Evolutionary conservation across 2,113 vertebrate genomes (phyloP).

Genomic region (Harpagus bidentatus): DNA sequence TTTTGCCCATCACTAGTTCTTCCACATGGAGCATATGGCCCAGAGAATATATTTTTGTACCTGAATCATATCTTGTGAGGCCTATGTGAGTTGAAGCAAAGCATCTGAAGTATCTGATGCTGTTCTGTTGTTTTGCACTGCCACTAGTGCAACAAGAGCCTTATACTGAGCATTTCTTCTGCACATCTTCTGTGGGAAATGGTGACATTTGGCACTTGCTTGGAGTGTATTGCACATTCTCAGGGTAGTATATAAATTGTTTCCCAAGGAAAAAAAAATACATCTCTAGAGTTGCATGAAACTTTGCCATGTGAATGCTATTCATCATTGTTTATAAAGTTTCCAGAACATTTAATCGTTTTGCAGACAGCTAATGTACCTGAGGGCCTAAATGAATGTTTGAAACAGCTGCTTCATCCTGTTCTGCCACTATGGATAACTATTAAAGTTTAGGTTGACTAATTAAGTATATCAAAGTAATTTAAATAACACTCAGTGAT

Average conservation of each 20-base stretch:
- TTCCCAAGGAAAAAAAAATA: not conserved
- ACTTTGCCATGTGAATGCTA: not conserved
- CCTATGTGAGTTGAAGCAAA: not conserved
- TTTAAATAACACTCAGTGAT: conserved; percentile 7
- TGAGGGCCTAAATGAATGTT: not conserved
- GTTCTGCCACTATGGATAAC: conserved; percentile 8
- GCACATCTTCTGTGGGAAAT: not conserved
- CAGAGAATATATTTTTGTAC: too few relatives aligned
- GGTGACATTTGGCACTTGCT: not conserved
- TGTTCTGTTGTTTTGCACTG: not conserved
- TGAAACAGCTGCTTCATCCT: conserved; percentile 36
- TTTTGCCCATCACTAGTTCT: too few relatives aligned
- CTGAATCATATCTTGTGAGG: too few relatives aligned
- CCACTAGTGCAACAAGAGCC: not conserved
- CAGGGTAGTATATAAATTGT: not conserved
- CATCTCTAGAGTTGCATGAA: not conserved
- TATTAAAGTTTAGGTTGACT: not conserved
- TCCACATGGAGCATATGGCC: too few relatives aligned
- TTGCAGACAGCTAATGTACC: not conserved
- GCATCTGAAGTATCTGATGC: not conserved
- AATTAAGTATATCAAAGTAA: conserved; percentile 15
- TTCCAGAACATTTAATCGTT: conserved; percentile 6
- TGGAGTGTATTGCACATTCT: not conserved
- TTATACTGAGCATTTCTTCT: not conserved
- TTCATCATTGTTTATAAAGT: conserved; percentile 9